Conservation (phyloP, 35 echinoderm and acorn worm genomes). For the Lytechinus variegatus region DNA sequence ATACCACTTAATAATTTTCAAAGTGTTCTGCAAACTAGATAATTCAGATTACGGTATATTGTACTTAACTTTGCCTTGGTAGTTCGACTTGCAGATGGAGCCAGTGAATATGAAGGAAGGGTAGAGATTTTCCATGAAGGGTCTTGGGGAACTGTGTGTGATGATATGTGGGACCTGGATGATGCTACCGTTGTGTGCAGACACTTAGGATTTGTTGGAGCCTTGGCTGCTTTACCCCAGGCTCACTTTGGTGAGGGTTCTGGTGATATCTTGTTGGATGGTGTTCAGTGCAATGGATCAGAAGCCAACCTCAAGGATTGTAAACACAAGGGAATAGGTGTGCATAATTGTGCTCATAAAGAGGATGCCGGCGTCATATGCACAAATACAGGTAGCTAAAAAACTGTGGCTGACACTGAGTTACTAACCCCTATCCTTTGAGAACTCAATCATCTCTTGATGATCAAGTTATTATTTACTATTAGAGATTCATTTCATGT, state of each 20-base stretch:
- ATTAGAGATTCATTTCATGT: no score
- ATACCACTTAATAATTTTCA: no score
- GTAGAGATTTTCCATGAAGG: not conserved
- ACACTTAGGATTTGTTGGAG: not conserved
- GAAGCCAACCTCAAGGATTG: conserved; percentile 10
- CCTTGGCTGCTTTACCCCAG: not conserved
- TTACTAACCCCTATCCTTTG: no score
- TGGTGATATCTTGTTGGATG: conserved; percentile 39
- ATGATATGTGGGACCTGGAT: not conserved
- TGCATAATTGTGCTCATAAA: not conserved
- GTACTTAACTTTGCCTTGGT: no score
- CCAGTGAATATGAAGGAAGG: not conserved
- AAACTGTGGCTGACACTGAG: no score
- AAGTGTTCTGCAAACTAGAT: no score
- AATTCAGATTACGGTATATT: no score
- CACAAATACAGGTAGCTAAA: not conserved
- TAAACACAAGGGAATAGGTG: not conserved
- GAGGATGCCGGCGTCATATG: conserved; percentile 18
- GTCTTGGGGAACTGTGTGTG: conserved; percentile 16
- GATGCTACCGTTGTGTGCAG: not conserved
- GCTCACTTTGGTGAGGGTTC: not conserved
- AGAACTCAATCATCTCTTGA: no score
- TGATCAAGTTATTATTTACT: no score
- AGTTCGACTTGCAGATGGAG: conserved; percentile 33
- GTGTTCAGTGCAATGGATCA: conserved; percentile 7